Conservation (phyloP, 2,113 vertebrate species). For the Ia io region DNA sequence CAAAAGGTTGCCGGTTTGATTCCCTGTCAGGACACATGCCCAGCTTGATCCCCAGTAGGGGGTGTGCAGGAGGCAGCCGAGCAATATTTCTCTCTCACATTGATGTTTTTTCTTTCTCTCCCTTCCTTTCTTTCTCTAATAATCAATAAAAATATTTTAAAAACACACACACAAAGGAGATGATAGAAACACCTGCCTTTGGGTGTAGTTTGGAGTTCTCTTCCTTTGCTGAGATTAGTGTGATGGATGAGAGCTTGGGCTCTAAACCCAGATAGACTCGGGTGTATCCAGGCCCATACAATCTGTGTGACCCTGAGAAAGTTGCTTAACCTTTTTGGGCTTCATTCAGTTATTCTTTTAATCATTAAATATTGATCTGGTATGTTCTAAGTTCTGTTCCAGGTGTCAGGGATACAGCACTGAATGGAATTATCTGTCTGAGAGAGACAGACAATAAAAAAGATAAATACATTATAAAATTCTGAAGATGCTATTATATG, state of each 20-base stretch:
- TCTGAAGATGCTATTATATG: background rate
- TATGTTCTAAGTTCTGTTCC: slow-evolving; percentile 1
- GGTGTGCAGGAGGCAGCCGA: too few relatives aligned
- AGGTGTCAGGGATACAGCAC: background rate
- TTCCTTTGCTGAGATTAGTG: background rate
- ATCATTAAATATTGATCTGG: background rate
- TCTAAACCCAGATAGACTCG: background rate
- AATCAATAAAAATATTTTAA: too few relatives aligned
- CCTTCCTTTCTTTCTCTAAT: too few relatives aligned
- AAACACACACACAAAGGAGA: background rate
- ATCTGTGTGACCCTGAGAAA: background rate
- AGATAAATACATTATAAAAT: background rate
- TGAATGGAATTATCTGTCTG: background rate
- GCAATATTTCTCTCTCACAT: too few relatives aligned
- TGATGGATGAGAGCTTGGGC: background rate
- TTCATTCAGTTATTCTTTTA: background rate
- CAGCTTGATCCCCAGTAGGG: too few relatives aligned
- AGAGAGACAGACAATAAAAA: background rate
- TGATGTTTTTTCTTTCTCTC: too few relatives aligned
- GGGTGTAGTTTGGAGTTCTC: background rate
- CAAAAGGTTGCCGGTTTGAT: too few relatives aligned
- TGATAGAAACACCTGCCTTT: background rate
- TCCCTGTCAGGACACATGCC: too few relatives aligned
- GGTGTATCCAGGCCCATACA: background rate
- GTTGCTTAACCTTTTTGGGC: background rate